Evolutionary conservation across 2,888 invertebrate genomes (phyloP).

Genomic region (Thumatha senex): DNA sequence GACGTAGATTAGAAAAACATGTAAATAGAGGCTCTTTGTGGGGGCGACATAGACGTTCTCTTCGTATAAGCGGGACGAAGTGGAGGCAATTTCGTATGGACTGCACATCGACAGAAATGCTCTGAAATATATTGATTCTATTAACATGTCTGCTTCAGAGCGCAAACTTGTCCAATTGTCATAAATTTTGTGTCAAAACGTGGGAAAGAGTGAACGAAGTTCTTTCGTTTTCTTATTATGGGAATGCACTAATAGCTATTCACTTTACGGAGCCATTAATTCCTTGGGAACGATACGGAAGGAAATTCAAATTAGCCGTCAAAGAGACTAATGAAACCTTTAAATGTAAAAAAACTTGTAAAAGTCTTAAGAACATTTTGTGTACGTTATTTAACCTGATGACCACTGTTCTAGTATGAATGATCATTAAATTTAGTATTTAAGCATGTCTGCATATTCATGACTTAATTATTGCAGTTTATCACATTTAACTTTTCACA

Average conservation of each 20-base stretch:
- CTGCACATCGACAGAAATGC: slow-evolving; percentile 23
- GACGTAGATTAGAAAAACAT: slow-evolving; percentile 70
- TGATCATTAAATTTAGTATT: no score
- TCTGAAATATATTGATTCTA: slow-evolving; percentile 30
- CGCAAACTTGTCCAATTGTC: slow-evolving; percentile 10
- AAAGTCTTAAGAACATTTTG: no score
- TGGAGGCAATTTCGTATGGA: slow-evolving; percentile 34
- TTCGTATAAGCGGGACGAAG: slow-evolving; percentile 31
- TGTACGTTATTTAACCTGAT: no score
- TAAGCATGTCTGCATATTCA: no score
- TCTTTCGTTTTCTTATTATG: slow-evolving; percentile 32
- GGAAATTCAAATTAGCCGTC: no score
- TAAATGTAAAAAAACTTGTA: no score
- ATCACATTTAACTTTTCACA: no score
- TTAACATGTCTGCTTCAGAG: slow-evolving; percentile 28
- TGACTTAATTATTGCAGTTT: no score
- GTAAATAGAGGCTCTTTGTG: slow-evolving; percentile 54
- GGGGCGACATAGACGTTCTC: slow-evolving; percentile 35
- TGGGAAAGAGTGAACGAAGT: slow-evolving; percentile 26
- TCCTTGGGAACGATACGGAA: no score
- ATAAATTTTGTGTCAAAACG: slow-evolving; percentile 15
- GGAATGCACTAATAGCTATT: slow-evolving; percentile 25
- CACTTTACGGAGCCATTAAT: slow-evolving; percentile 11
- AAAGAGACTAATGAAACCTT: no score
- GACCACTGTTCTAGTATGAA: no score